Percentiles rank a stretch among this genome's conserved stretches.
Evolutionary conservation across 2,113 vertebrate genomes (phyloP).

Genomic region (Regulus satrapa): DNA sequence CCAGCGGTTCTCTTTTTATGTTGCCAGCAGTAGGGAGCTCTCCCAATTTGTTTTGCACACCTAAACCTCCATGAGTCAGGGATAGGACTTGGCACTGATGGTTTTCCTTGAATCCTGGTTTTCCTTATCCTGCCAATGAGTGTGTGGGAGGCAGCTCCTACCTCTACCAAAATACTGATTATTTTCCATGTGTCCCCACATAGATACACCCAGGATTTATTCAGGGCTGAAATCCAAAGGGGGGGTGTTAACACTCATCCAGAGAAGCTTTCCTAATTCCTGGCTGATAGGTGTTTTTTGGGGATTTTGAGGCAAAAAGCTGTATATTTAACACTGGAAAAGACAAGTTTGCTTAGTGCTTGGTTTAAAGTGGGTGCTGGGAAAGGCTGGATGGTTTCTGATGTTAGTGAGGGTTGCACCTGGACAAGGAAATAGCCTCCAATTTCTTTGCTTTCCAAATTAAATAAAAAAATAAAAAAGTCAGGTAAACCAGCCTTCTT

Average conservation of each 20-base stretch:
- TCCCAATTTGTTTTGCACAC: not conserved
- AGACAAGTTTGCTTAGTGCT: not conserved
- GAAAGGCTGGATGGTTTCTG: not conserved
- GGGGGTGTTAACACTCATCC: too few relatives aligned
- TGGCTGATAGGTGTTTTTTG: fast-evolving
- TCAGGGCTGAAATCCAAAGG: not conserved
- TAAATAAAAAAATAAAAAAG: too few relatives aligned
- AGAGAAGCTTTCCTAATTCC: not conserved
- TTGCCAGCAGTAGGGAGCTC: not conserved
- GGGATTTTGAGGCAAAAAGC: not conserved
- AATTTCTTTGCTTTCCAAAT: not conserved
- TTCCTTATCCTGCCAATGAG: not conserved
- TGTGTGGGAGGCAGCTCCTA: not conserved
- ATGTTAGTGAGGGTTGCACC: not conserved
- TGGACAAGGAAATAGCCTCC: not conserved
- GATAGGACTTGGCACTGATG: not conserved
- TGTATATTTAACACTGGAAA: fast-evolving
- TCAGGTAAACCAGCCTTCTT: not conserved
- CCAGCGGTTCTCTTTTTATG: not conserved
- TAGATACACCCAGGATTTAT: not conserved
- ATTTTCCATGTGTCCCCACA: not conserved
- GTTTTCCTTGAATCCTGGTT: not conserved
- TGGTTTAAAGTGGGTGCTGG: not conserved
- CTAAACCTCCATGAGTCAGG: fast-evolving
- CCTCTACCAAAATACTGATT: not conserved